Conservation (phyloP, 1,140 invertebrate species). For the Drosophila nigromelanica region DNA sequence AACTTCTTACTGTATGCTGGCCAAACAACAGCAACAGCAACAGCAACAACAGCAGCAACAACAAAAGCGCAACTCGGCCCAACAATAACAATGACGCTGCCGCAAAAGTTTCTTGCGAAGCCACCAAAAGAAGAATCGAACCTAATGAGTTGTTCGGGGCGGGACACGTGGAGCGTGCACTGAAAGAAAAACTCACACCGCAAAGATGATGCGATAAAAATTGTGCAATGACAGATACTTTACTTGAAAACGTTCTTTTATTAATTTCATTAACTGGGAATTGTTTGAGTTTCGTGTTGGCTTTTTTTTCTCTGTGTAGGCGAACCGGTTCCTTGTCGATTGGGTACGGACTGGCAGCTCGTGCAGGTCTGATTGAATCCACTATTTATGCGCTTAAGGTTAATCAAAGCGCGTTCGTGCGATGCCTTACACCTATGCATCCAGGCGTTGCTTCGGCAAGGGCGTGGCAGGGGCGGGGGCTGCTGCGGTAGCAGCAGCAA, state of each 20-base stretch:
- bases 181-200: background rate
- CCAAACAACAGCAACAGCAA: constrained; percentile 8
- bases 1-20: constrained; percentile 59
- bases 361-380: constrained; percentile 73
- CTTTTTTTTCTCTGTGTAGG: constrained; percentile 16
- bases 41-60: constrained; percentile 26
- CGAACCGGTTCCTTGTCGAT: constrained; percentile 41
- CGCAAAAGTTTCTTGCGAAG: constrained; percentile 77
- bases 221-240: no score
- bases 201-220: no score
- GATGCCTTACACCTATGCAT: constrained; percentile 67
- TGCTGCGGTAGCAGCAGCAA: constrained; percentile 3
- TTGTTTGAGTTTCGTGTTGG: background rate
- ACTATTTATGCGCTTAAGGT: constrained; percentile 82
- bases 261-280: background rate
- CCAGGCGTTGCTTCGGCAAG: constrained; percentile 29
- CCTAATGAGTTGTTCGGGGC: constrained; percentile 71
- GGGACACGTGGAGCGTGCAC: constrained; percentile 27
- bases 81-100: constrained; percentile 79
- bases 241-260: no score
- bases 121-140: constrained; percentile 79
- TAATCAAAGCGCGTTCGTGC: constrained; percentile 78
- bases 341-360: constrained; percentile 49
- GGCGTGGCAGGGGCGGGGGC: background rate
- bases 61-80: constrained; percentile 36